These are phyloP conservation scores for Timandra comae DNA, from an alignment of 2,888 invertebrate species.

Conservation along the genomic window DNA sequence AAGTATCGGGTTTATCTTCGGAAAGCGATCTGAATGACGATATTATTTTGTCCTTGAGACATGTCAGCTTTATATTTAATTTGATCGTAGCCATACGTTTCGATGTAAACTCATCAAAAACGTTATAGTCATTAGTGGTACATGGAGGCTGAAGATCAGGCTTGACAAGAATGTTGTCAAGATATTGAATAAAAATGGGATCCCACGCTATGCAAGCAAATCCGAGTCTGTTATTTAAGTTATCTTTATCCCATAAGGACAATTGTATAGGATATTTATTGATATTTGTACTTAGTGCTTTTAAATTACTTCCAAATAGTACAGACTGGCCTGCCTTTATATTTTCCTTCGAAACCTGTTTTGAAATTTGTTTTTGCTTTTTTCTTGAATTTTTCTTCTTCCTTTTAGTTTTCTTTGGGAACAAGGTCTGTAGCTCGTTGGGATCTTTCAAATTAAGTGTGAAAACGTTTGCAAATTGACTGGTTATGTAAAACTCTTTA, in stretches of 20 bases:
- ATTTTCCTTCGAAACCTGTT: conserved; percentile 15
- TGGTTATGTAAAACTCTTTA: conserved; percentile 39
- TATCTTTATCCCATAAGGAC: conserved; percentile 35
- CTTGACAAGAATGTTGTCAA: conserved; percentile 28
- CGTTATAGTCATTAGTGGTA: conserved; percentile 33
- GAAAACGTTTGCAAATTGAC: conserved; percentile 53
- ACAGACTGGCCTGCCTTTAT: conserved; percentile 34
- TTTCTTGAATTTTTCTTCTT: conserved; percentile 25
- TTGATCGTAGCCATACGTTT: conserved; percentile 45
- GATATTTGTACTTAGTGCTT: conserved; percentile 42
- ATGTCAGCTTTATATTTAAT: conserved; percentile 41
- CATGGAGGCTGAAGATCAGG: conserved; percentile 23
- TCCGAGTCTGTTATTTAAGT: conserved; percentile 35
- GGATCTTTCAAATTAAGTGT: conserved; percentile 41
- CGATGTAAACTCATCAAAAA: conserved; percentile 45
- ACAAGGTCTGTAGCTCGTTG: conserved; percentile 18
- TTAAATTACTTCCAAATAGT: conserved; percentile 31
- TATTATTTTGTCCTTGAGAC: conserved; percentile 30
- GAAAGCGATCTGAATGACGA: conserved; percentile 20
- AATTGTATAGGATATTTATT: conserved; percentile 46
- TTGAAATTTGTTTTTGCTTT: conserved; percentile 23
- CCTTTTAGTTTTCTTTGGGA: no score
- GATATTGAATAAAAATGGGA: conserved; percentile 35
- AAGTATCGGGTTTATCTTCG: conserved; percentile 17
- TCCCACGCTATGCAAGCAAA: conserved; percentile 48